Evolutionary conservation across 2,888 invertebrate genomes (phyloP).

Genomic region (Neoaliturus tenellus): DNA sequence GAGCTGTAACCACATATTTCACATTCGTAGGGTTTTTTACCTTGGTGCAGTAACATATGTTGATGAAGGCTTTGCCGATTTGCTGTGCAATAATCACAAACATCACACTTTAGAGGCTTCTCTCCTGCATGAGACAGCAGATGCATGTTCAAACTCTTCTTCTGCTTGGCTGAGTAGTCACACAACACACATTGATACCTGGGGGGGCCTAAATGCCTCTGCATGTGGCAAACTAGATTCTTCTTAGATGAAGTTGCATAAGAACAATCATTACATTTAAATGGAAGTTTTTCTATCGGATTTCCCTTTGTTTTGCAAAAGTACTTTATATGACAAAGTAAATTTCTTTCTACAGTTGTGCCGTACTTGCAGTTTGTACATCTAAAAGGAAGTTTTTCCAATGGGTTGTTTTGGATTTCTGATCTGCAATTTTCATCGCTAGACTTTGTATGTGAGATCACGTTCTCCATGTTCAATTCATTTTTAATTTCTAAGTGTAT

Average conservation of each 20-base stretch:
- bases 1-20: conserved; percentile 32
- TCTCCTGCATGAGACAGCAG: conserved; percentile 31
- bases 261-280: conserved; percentile 40
- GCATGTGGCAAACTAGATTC: conserved; percentile 35
- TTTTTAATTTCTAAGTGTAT: background rate
- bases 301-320: conserved; percentile 33
- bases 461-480: background rate
- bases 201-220: conserved; percentile 16
- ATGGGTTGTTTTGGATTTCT: background rate
- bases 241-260: conserved; percentile 26
- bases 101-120: conserved; percentile 15
- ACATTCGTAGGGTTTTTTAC: conserved; percentile 26
- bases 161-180: conserved; percentile 36
- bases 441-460: background rate
- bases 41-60: conserved; percentile 24
- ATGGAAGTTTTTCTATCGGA: conserved; percentile 27
- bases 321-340: conserved; percentile 19
- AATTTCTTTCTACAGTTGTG: conserved; percentile 30
- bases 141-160: conserved; percentile 38
- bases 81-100: conserved; percentile 34
- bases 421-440: background rate
- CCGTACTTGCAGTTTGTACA: conserved; percentile 22
- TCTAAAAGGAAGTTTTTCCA: conserved; percentile 40
- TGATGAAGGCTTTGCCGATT: conserved; percentile 22
- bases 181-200: conserved; percentile 32